Evolutionary conservation across 2,113 vertebrate genomes (phyloP).

Genomic region (Athene cunicularia): DNA sequence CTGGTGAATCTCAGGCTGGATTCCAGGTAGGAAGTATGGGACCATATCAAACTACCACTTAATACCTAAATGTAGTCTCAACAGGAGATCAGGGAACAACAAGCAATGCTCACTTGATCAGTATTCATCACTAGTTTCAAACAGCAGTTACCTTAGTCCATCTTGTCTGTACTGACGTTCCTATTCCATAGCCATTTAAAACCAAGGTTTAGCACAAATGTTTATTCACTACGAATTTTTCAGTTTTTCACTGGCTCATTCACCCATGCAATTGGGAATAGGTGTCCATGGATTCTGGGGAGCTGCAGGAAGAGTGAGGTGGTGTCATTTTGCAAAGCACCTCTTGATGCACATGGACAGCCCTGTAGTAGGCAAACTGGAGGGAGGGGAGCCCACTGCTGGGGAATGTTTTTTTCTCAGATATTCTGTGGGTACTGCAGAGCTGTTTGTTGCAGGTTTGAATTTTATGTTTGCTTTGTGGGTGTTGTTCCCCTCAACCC

Average conservation of each 20-base stretch:
- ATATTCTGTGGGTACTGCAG: background rate
- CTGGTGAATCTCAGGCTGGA: background rate
- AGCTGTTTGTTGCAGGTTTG: constrained; percentile 6
- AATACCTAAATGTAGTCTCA: background rate
- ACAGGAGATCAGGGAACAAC: background rate
- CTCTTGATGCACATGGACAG: background rate
- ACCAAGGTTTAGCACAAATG: background rate
- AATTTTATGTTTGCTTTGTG: constrained; percentile 43
- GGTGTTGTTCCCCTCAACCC: background rate
- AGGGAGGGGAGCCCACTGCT: background rate
- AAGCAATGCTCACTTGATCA: background rate
- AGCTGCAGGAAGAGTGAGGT: background rate
- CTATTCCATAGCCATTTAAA: background rate
- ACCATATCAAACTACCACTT: background rate
- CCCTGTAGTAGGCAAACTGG: background rate
- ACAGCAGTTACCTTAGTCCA: background rate
- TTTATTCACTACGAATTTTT: background rate
- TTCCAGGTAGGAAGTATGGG: background rate
- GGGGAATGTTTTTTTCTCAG: background rate
- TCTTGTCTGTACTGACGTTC: background rate
- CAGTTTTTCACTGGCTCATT: background rate
- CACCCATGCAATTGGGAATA: background rate
- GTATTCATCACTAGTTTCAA: background rate
- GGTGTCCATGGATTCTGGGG: background rate
- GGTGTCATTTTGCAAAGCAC: background rate